Conservation (phyloP, 2,113 vertebrate species). For the Daphoenositta chrysoptera region DNA sequence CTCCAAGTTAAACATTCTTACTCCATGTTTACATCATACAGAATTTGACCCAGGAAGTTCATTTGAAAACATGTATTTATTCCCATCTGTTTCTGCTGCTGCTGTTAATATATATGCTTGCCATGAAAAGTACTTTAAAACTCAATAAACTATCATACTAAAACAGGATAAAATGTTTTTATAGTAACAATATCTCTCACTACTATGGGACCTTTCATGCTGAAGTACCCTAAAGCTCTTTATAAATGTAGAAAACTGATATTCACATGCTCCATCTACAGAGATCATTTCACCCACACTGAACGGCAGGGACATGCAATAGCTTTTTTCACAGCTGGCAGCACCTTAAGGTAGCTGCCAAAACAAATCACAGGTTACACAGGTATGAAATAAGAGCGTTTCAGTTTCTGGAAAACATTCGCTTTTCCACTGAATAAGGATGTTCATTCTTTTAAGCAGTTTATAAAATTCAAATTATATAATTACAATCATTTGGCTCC, state of each 20-base stretch:
- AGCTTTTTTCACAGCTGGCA: conserved; percentile 56
- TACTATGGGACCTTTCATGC: conserved; percentile 35
- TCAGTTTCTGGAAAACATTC: neutral
- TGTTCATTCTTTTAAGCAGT: neutral
- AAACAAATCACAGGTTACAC: conserved; percentile 42
- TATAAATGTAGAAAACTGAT: conserved; percentile 53
- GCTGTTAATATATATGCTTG: conserved; percentile 19
- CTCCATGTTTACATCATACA: neutral
- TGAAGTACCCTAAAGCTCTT: conserved; percentile 54
- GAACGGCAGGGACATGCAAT: neutral
- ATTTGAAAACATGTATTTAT: neutral
- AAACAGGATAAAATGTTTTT: conserved; percentile 57
- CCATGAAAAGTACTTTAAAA: conserved; percentile 34
- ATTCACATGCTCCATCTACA: conserved; percentile 46
- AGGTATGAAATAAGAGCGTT: neutral
- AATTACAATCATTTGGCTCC: neutral
- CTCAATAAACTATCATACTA: conserved; percentile 47
- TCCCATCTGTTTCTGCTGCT: neutral
- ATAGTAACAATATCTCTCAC: conserved; percentile 59
- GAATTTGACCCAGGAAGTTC: neutral
- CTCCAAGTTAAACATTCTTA: neutral
- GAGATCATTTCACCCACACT: conserved; percentile 45
- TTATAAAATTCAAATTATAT: neutral
- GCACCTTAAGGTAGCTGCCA: conserved; percentile 40
- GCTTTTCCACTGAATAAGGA: neutral